Conservation (phyloP, 2,888 invertebrate species). For the Calameuta idolon region DNA sequence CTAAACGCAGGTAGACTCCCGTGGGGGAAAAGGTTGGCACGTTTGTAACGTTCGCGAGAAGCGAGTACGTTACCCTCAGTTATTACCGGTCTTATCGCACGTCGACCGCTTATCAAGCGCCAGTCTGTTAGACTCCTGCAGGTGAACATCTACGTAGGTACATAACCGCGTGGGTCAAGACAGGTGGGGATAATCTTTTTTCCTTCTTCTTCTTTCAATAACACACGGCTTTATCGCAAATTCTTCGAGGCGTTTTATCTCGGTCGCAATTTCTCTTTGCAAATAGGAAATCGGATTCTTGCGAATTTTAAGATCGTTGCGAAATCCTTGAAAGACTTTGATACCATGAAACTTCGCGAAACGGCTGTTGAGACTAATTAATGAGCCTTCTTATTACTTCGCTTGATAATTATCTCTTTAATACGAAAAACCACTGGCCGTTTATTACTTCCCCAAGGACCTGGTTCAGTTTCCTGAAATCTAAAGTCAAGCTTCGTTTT, state of each 20-base stretch:
- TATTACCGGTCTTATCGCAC: conserved; percentile 44
- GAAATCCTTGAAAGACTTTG: background rate
- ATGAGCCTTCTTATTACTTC: background rate
- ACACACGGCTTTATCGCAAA: conserved; percentile 36
- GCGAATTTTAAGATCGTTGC: background rate
- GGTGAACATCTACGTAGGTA: conserved; percentile 40
- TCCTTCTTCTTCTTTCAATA: conserved; percentile 28
- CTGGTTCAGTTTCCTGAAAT: background rate
- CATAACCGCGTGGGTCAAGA: background rate
- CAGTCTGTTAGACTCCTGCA: conserved; percentile 45
- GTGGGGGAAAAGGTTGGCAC: background rate
- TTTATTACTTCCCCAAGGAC: background rate
- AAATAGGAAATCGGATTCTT: background rate
- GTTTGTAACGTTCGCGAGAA: background rate
- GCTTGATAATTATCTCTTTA: background rate
- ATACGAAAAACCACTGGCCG: background rate
- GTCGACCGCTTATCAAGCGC: conserved; percentile 54
- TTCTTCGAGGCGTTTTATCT: conserved; percentile 35
- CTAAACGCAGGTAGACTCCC: background rate
- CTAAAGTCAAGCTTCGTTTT: background rate
- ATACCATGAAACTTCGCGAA: background rate
- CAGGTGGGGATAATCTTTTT: background rate
- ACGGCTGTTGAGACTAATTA: background rate
- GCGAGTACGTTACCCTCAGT: conserved; percentile 51
- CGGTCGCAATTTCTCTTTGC: conserved; percentile 12